These are phyloP conservation scores for Pentalonia nigronervosa DNA, from an alignment of 1,140 invertebrate species.

Conservation along the genomic window DNA sequence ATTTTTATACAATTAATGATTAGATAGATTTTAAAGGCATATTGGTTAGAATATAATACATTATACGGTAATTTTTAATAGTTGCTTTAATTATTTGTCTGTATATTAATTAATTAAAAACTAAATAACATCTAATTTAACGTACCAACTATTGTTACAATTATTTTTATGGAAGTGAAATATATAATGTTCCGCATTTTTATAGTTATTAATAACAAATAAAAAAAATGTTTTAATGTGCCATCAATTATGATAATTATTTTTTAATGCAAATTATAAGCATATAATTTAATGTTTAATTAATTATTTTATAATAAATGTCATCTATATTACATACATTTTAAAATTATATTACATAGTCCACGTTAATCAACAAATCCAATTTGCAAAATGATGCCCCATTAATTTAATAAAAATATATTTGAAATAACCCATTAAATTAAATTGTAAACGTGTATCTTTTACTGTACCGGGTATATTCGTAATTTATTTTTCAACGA, in stretches of 20 bases:
- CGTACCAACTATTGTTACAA: background rate
- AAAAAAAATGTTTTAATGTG: background rate
- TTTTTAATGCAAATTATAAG: background rate
- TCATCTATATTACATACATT: background rate
- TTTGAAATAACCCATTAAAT: background rate
- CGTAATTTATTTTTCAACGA: background rate
- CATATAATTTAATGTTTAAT: background rate
- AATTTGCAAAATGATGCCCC: background rate
- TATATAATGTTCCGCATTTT: background rate
- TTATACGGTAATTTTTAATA: background rate
- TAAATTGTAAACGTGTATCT: background rate
- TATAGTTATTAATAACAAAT: background rate
- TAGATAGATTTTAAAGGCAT: background rate
- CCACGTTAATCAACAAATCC: background rate
- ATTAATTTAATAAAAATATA: background rate
- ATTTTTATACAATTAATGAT: background rate
- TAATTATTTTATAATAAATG: background rate
- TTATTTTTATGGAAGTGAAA: slow-evolving; percentile 7
- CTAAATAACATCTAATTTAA: background rate
- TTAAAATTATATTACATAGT: background rate
- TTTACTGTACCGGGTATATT: background rate
- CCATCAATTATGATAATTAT: background rate
- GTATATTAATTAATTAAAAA: background rate
- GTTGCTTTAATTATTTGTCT: background rate
- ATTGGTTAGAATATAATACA: background rate